Evolutionary conservation across 2,888 invertebrate species (phyloP), one percentile per base, ranked within the genome.

Genomic region (Ophioninae sp.): DNA sequence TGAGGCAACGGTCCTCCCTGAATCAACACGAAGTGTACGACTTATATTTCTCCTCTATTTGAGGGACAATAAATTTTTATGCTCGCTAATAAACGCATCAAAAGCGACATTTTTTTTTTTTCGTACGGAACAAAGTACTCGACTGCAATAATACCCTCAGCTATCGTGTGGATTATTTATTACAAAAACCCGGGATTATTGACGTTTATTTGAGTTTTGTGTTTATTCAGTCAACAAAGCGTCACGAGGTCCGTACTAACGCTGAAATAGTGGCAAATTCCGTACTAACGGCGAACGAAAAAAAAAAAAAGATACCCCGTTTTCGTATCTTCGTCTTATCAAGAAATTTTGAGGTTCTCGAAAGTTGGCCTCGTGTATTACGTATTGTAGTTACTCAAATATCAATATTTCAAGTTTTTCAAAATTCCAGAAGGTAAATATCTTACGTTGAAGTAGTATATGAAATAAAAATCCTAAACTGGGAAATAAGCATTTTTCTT

Each of bases 161-260:
- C n/a, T 8, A 71, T 59, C 39, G 13, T 20, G 20, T 30, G 20
- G 41, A 58, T 61, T 41, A 41, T 59, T 72, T 41, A 72, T 72
- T 41, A 72, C 72, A 72, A 61, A 17, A 17, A 41, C 22, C 17
- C 61, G 59, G 61, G 22, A 41, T 72, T 61, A 39, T 72, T 41
- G 20, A 2, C 22, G 41, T 61, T 72, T 10, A 39, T 59, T 9
- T 39, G 39, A 22, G 22, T 37, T 20, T 2, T 39, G 20, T 72
- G 41, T 72, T 39, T 59, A 22, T 22, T 59, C 39, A 22, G 61
- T 20, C 22, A 61, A 61, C 61, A 61, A 39, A 72, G 17, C 20
- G 22, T 61, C 61, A 61, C 72, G 59, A 72, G 41, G n/a, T 30
- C 23, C n/a, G n/a, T 10, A 17, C 17, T 51, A 44, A 68, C 17